These are phyloP conservation scores for Saccopteryx leptura DNA, from an alignment of 2,113 vertebrate species.

Conservation along the genomic window DNA sequence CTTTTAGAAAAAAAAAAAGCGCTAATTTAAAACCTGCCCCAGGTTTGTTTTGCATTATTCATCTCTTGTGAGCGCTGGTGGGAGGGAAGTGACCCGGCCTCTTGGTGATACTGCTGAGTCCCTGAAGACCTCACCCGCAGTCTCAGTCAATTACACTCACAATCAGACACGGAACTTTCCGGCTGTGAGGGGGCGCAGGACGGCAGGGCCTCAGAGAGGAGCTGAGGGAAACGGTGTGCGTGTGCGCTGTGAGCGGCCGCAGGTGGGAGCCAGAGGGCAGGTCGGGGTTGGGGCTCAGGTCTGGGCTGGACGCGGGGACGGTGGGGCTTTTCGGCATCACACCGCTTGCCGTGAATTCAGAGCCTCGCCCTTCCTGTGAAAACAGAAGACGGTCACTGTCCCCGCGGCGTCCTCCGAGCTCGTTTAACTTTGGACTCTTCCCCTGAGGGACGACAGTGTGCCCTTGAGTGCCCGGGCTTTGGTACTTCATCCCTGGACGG, in stretches of 20 bases:
- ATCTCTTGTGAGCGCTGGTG: neutral
- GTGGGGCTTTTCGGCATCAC: rapidly evolving
- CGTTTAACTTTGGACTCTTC: neutral
- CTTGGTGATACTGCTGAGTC: neutral
- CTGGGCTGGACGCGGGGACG: rapidly evolving
- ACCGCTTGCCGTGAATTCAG: neutral
- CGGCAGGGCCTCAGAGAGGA: no score
- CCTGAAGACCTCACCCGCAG: neutral
- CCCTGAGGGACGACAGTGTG: neutral
- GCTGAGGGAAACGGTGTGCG: neutral
- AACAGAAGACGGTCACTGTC: rapidly evolving
- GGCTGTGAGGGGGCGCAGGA: neutral
- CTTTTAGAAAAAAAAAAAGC: neutral
- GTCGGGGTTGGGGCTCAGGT: neutral
- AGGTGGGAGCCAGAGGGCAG: neutral
- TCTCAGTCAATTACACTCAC: neutral
- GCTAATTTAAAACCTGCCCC: conserved; percentile 25
- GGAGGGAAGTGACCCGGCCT: neutral
- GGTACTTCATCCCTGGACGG: neutral
- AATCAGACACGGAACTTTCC: neutral
- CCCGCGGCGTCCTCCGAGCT: rapidly evolving
- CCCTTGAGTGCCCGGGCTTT: no score
- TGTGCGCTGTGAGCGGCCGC: rapidly evolving
- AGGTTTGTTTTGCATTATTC: conserved; percentile 45
- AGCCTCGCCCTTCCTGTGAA: rapidly evolving